Evolutionary conservation across 1,140 invertebrate species (phyloP), one percentile per base, ranked within the genome.

Genomic region (Sipha flava): DNA sequence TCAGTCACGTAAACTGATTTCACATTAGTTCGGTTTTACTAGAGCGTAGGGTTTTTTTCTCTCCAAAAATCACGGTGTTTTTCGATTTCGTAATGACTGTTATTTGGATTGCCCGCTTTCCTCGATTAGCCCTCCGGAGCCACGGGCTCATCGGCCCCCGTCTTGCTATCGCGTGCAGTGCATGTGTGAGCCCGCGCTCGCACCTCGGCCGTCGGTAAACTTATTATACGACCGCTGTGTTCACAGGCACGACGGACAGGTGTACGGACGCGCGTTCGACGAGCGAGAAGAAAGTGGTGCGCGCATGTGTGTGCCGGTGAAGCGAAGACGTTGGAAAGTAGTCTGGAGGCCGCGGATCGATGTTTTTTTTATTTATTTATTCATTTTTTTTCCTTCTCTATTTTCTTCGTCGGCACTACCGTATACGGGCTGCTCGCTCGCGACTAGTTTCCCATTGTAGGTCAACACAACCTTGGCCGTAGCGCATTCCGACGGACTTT

Each of bases 391-490:
- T n/a, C n/a, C n/a, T n/a, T 57, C 23, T 6, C 40, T 43, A 6
- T 12, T 43, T 43, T 43, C 40, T 12, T 12, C 3, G 3, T 43
- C n/a, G 29, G 12, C 31, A 45, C 3, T 45, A 37, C 29, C 31
- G 47, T 72, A 54, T 52, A 73, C 18, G 47, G 29, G 23, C 31
- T 23, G 40, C n/a, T 10, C 31, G n/a, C 16, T 49, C 14, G 34
- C 31, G 9, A 70, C 43, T 47, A 18, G 66, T 23, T 75, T 21
- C 49, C 34, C 2, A 59, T 77, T 57, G 52, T 77, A 21, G 73
- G 73, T 77, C 73, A 77, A 40, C 73, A 77, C 52, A 77, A 77
- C 73, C 73, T 77, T 77, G 73, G 73, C 73, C 73, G 73, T 59
- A 77, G 23, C n/a, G n/a, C 73, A 59, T 77, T 77, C 72, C 73